Conservation (phyloP, 2,888 invertebrate species). For the Cantharis flavilabris region DNA sequence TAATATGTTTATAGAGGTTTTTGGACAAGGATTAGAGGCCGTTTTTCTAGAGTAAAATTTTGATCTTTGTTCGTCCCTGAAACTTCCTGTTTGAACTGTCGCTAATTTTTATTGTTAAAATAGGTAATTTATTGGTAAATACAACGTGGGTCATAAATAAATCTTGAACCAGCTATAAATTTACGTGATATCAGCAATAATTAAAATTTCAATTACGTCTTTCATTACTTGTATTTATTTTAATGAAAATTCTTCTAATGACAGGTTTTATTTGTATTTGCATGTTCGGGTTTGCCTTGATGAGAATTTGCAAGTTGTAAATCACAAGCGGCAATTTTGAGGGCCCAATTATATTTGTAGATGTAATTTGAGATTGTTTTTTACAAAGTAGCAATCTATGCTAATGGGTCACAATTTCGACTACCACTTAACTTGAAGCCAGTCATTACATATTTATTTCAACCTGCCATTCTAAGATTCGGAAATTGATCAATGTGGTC, state of each 20-base stretch:
- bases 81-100: background rate
- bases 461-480: no score
- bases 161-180: background rate
- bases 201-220: background rate
- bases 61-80: background rate
- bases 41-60: background rate
- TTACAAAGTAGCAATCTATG: background rate
- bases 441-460: no score
- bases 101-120: background rate
- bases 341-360: background rate
- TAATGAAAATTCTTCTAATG: background rate
- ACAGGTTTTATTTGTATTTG: background rate
- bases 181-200: background rate
- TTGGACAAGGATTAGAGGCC: no score
- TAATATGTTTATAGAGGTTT: no score
- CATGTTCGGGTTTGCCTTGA: background rate
- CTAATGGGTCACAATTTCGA: background rate
- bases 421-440: background rate
- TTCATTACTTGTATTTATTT: background rate
- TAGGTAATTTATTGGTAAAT: background rate
- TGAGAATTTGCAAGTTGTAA: background rate
- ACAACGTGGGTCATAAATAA: background rate
- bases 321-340: background rate
- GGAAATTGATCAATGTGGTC: no score
- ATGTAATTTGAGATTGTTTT: background rate